phyloP scores from a whole-genome alignment of 2,797 vertebrate genomes.

The Staurois parvus region DNA sequence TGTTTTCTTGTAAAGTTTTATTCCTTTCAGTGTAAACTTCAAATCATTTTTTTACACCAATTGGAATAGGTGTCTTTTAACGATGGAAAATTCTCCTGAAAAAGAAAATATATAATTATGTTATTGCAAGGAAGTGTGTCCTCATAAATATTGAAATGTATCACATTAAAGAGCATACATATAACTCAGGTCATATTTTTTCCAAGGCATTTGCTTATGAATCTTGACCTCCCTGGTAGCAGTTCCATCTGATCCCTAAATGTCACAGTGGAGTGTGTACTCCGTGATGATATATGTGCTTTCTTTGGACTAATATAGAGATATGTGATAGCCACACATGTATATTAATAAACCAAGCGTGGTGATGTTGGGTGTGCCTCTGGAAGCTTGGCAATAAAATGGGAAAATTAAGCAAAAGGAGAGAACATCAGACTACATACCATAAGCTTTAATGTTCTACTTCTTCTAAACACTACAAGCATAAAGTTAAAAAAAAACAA shows the following conservation, averaged over 20 bases:
- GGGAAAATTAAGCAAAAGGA: constrained; percentile 17
- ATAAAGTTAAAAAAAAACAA: not conserved
- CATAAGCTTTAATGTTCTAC: not conserved
- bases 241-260: constrained; percentile 42
- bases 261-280: constrained; percentile 42
- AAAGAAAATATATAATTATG: constrained; percentile 41
- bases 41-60: not conserved
- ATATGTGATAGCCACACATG: constrained; percentile 51
- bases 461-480: not conserved
- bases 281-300: constrained; percentile 48
- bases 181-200: constrained; percentile 45
- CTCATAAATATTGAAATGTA: constrained; percentile 52
- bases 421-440: constrained; percentile 5
- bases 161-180: constrained; percentile 47
- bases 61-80: constrained; percentile 39
- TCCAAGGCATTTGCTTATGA: constrained; percentile 43
- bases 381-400: constrained; percentile 31
- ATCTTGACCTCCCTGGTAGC: constrained; percentile 48
- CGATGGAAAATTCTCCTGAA: constrained; percentile 30
- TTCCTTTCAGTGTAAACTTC: constrained; percentile 4
- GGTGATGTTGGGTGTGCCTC: constrained; percentile 36
- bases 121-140: constrained; percentile 35
- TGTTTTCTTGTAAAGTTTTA: constrained; percentile 12
- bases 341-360: constrained; percentile 55
- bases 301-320: constrained; percentile 45